Evolutionary conservation across 2,888 invertebrate genomes (phyloP), one percentile per base, ranked within the genome.

Genomic region (Serrognathus titanus): DNA sequence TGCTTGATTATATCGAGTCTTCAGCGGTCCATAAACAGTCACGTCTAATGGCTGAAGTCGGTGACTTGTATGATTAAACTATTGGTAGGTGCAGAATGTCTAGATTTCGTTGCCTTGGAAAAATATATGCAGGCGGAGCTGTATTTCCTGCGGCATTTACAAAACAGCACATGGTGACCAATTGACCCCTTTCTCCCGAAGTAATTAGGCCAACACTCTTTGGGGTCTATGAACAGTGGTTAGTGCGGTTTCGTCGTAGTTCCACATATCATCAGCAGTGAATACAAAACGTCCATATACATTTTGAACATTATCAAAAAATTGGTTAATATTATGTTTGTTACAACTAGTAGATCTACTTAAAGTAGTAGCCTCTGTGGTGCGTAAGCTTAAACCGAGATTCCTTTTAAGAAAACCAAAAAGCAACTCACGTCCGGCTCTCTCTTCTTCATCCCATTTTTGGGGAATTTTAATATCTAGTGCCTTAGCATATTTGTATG

Each of bases 41-140:
- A 38, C 20, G 41, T 51, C 51, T 12, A 24, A 8, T n/a, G 51
- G 43, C 13, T 51, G 51, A 11, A 51, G 35, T 16, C 41, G 16
- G 31, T 41, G 40, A 24, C 40, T 24, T 51, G 51, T 12, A 40
- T 4, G 40, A 40, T 40, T 40, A 40, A 40, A 40, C 10, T 31
- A 40, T 12, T 40, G 40, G 2, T n/a, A 39, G 39, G 39, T 39
- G 39, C 39, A 39, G 39, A 39, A 39, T 39, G 11, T 39, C 39
- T 11, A 39, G 39, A 11, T 39, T 39, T 39, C 10, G 10, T 11
- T 39, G 39, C 2, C 39, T 39, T 16, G 16, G 16, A 16, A 16
- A 16, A 16, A 16, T 16, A 16, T 16, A 16, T 16, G 1, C 16
- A 16, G 16, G 39, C 39, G 10, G 10, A 11, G n/a, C 11, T 39